phyloP scores from a whole-genome alignment of 2,888 invertebrate genomes.

The Sesia apiformis region DNA sequence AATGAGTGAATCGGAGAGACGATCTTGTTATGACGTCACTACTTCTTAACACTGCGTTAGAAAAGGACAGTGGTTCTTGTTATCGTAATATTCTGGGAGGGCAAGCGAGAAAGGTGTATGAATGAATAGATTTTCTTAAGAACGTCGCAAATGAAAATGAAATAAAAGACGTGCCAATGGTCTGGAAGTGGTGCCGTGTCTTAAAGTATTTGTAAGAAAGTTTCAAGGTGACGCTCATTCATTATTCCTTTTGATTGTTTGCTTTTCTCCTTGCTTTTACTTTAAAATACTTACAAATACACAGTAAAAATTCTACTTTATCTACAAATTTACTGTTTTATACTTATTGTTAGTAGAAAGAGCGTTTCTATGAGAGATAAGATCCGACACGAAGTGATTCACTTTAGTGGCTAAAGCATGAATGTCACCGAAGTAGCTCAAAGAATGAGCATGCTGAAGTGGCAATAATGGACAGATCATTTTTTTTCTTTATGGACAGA shows the following conservation, averaged over 20 bases:
- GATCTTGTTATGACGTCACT: conserved; percentile 69
- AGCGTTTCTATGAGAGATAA: too few species aligned
- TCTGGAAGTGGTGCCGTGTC: conserved; percentile 19
- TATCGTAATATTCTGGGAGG: conserved; percentile 12
- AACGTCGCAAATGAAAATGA: conserved; percentile 46
- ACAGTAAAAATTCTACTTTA: too few species aligned
- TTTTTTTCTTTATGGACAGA: too few species aligned
- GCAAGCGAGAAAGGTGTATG: conserved; percentile 31
- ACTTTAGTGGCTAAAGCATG: too few species aligned
- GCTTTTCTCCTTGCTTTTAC: too few species aligned
- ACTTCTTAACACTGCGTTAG: conserved; percentile 35
- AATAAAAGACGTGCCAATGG: conserved; percentile 36
- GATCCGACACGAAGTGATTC: too few species aligned
- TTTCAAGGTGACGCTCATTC: conserved; percentile 19
- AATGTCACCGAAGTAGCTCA: not conserved
- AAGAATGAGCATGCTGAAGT: conserved; percentile 12
- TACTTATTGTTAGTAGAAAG: too few species aligned
- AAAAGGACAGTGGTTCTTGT: conserved; percentile 24
- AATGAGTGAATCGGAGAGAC: conserved; percentile 67
- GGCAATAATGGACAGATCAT: conserved; percentile 6
- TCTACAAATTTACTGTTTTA: too few species aligned
- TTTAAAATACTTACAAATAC: too few species aligned
- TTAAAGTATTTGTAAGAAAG: not conserved
- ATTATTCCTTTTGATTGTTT: too few species aligned
- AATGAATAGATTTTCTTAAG: conserved; percentile 62